Evolutionary conservation across 2,113 vertebrate species (phyloP).

Genomic region (Pluvialis apricaria): DNA sequence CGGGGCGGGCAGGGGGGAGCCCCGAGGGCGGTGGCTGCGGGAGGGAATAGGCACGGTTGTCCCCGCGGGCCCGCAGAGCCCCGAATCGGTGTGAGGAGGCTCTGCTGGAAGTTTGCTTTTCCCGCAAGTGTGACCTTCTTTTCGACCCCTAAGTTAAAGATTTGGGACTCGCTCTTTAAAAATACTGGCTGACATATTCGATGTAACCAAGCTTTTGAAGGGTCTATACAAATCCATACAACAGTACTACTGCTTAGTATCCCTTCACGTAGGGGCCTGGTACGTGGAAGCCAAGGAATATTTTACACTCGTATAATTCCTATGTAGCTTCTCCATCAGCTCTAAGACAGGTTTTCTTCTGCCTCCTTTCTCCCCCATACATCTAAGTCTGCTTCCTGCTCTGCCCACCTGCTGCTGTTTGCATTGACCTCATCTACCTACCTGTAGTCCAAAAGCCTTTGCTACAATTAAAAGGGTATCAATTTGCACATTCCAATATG

Average conservation of each 20-base stretch:
- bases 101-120: not conserved
- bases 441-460: not conserved
- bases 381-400: not conserved
- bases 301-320: not conserved
- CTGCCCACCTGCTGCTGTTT: not conserved
- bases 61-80: not conserved
- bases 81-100: too few species aligned
- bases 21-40: not conserved
- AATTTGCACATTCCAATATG: not conserved
- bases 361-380: not conserved
- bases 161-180: not conserved
- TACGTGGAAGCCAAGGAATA: not conserved
- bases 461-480: not conserved
- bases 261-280: accelerated
- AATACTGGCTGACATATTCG: not conserved
- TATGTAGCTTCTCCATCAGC: not conserved
- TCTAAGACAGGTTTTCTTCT: not conserved
- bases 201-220: not conserved
- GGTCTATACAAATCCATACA: not conserved
- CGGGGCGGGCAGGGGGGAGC: not conserved
- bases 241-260: not conserved
- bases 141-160: not conserved
- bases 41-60: accelerated
- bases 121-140: not conserved
- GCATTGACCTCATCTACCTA: not conserved